Percentiles rank a stretch among this genome's conserved stretches.
Evolutionary conservation across 2,888 invertebrate species (phyloP).

Genomic region (Eudasyphora cyanicolor): DNA sequence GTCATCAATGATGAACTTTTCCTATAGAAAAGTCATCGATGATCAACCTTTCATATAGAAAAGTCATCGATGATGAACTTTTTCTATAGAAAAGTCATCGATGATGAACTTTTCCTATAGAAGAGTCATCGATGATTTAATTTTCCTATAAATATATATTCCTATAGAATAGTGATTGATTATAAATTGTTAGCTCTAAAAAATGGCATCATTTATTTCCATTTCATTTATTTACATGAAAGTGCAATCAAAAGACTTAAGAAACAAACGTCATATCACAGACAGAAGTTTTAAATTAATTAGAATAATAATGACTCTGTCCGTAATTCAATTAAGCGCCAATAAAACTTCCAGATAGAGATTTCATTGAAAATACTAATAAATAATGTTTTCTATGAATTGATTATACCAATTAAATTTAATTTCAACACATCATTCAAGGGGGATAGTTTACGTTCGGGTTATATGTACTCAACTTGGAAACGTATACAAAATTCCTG

Average conservation of each 20-base stretch:
- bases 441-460: background rate
- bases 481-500: background rate
- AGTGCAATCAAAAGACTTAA: constrained; percentile 47
- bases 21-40: no score
- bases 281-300: background rate
- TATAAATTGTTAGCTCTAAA: no score
- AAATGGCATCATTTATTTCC: background rate
- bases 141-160: no score
- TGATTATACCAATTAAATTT: constrained; percentile 41
- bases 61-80: no score
- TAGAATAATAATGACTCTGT: background rate
- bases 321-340: constrained; percentile 30
- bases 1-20: no score
- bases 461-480: background rate
- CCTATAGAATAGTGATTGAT: no score
- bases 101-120: no score
- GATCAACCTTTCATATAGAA: no score
- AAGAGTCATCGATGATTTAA: no score
- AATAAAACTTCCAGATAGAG: constrained; percentile 19
- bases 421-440: constrained; percentile 15
- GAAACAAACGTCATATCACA: constrained; percentile 31
- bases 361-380: constrained; percentile 31
- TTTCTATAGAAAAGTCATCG: no score
- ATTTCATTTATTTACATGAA: no score
- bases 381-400: constrained; percentile 38